Percentiles rank a stretch among this genome's conserved stretches.
phyloP scores from a whole-genome alignment of 2,113 vertebrate species.

The Cynoglossus semilaevis region DNA sequence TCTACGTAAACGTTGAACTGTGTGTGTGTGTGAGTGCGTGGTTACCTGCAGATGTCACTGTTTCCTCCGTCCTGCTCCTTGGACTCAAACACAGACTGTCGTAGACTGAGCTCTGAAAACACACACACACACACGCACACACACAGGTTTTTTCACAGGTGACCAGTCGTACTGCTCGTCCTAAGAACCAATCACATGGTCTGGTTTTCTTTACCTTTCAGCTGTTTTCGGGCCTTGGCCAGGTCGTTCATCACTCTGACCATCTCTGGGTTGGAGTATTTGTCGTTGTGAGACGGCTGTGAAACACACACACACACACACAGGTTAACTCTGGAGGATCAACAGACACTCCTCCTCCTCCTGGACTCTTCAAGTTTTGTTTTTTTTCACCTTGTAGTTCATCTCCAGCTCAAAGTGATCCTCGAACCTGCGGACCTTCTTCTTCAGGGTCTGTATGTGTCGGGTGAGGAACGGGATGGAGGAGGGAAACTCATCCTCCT shows the following conservation, averaged over 20 bases:
- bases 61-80: conserved; percentile 52
- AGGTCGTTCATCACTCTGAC: conserved; percentile 91
- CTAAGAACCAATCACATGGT: neutral
- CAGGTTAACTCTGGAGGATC: neutral
- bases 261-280: conserved; percentile 89
- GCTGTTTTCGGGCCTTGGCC: conserved; percentile 88
- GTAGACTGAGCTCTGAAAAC: conserved; percentile 84
- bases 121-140: conserved; percentile 1
- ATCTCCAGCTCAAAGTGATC: conserved; percentile 93
- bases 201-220: conserved; percentile 82
- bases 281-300: conserved; percentile 94
- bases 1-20: no score
- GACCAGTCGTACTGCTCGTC: neutral
- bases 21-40: neutral
- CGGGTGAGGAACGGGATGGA: conserved; percentile 85
- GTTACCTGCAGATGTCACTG: conserved; percentile 64
- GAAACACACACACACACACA: conserved; percentile 14
- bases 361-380: neutral
- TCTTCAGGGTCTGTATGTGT: conserved; percentile 91
- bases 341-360: neutral
- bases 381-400: conserved; percentile 84
- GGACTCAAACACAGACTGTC: conserved; percentile 83
- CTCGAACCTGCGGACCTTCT: conserved; percentile 89
- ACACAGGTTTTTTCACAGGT: neutral
- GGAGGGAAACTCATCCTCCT: conserved; percentile 75